Base-by-base conservation (phyloP, 2,797 vertebrate species). In the Dromococcyx pavoninus region DNA sequence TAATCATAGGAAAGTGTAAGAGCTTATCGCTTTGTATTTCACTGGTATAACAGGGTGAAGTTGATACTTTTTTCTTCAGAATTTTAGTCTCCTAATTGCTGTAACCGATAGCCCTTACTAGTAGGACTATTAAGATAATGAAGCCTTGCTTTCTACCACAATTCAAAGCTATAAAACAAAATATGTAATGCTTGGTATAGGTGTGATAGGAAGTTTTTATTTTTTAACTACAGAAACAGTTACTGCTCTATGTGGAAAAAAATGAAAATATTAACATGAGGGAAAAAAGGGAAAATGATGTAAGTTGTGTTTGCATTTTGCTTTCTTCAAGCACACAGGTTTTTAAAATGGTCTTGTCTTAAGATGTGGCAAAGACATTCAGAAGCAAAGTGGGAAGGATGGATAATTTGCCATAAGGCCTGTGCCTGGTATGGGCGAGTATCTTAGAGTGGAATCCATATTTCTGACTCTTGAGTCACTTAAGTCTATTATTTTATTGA, bases 11-110 rank as follows among this genome's bases (percentile, higher is more conserved):
- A 51, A 91, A 75, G 33, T 19, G 22, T 32, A 23, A 60, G 33
- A 60, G 46, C 32, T 89, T 84, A 33, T 82, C 44, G 27, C 71
- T 37, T 35, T 50, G 56, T 82, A 18, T 48, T 43, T 75, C 66
- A 11, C 48, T 73, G 54, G 41, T 86, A n/a, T 50, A 60, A 71
- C 33, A 53, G 58, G 39, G 30, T n/a, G 37, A 64, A 37, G 48
- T 57, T 41, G 70, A 11, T 61, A 23, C 33, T 46, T 22, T 88
- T 89, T 54, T 95, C 25, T 65, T 78, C 44, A 51, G 77, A 82
- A 66, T 54, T 39, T 53, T 13, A 2, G 57, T 91, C 92, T 96
- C 85, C 86, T 86, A 71, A 71, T 75, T 93, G 86, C 69, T 85
- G 8, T 11, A 88, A 83, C 35, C 37, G 33, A 28, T 70, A 72